These are phyloP conservation scores for Parazoanthus atlanticus DNA, from an alignment of 92 coral and sea anemone genomes.

Conservation along the genomic window DNA sequence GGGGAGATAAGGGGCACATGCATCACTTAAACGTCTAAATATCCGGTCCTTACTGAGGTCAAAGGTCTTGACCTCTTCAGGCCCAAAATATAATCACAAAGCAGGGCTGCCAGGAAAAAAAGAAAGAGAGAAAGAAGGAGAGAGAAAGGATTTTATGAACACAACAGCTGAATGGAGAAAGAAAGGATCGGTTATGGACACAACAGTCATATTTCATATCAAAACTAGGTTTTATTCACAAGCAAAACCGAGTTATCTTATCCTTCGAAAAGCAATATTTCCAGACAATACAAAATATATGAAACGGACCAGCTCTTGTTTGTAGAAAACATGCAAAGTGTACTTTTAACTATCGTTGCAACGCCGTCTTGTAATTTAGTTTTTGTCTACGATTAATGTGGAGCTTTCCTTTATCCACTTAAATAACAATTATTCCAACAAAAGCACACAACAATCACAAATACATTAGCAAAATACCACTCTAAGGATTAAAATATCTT, in stretches of 20 bases:
- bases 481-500: slow-evolving; percentile 21
- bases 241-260: slow-evolving; percentile 26
- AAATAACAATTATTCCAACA: slow-evolving; percentile 12
- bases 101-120: too few relatives aligned
- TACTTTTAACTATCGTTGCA: neutral
- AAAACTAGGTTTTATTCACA: slow-evolving; percentile 41
- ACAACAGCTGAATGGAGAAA: too few relatives aligned
- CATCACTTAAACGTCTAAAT: too few relatives aligned
- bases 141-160: too few relatives aligned
- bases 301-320: slow-evolving; percentile 2
- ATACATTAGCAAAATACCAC: slow-evolving; percentile 36
- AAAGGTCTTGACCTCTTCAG: too few relatives aligned
- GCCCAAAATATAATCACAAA: too few relatives aligned
- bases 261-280: slow-evolving; percentile 16
- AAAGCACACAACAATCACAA: neutral
- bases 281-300: slow-evolving; percentile 34
- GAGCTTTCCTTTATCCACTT: neutral
- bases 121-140: too few relatives aligned
- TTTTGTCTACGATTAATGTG: slow-evolving; percentile 5
- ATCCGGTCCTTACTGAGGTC: too few relatives aligned
- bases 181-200: too few relatives aligned
- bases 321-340: slow-evolving; percentile 40
- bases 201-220: slow-evolving; percentile 3
- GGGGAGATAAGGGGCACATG: too few relatives aligned
- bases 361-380: neutral